Evolutionary conservation across 2,888 invertebrate species (phyloP).

Genomic region (Harpalus rubripes): DNA sequence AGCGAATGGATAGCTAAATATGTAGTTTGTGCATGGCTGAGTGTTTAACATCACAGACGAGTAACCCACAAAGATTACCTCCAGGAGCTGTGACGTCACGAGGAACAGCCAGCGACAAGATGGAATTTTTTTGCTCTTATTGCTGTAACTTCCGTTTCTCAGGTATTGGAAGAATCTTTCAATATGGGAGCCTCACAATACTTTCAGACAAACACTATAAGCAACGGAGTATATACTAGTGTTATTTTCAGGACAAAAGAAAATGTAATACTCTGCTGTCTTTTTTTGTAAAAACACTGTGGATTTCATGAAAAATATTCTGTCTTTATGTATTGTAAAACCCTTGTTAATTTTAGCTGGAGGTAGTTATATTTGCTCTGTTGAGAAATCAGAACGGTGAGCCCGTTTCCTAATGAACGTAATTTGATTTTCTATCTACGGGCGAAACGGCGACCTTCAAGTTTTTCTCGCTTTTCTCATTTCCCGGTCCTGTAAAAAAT

Average conservation of each 20-base stretch:
- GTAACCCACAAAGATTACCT: background rate
- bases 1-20: conserved; percentile 1
- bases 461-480: background rate
- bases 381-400: background rate
- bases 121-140: background rate
- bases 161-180: conserved; percentile 13
- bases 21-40: conserved; percentile 13
- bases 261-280: too few relatives aligned
- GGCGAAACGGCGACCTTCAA: background rate
- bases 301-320: too few relatives aligned
- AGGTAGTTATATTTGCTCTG: background rate
- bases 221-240: too few relatives aligned
- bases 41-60: background rate
- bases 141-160: background rate
- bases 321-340: too few relatives aligned
- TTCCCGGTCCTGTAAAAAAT: background rate
- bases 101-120: background rate
- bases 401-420: background rate
- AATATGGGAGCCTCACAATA: background rate
- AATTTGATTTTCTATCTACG: background rate
- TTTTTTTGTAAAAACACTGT: too few relatives aligned
- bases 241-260: too few relatives aligned
- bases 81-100: background rate
- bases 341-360: background rate
- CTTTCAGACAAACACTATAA: too few relatives aligned